These are phyloP conservation scores for Oxygymnocypris stewartii DNA, from an alignment of 2,113 vertebrate species.

Conservation along the genomic window DNA sequence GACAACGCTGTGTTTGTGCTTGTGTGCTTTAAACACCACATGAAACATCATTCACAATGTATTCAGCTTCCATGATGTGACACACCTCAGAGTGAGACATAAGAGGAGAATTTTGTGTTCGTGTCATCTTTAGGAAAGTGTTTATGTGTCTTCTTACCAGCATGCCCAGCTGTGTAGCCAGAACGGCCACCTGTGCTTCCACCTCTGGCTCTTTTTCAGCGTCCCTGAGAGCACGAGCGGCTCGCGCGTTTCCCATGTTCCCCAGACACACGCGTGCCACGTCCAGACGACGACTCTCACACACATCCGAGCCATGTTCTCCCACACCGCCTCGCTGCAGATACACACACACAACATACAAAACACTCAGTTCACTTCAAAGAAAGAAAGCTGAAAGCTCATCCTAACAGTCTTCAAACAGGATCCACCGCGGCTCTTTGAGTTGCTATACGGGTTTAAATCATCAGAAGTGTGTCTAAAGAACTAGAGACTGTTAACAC, in stretches of 20 bases:
- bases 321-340: conserved; percentile 88
- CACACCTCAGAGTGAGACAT: not conserved
- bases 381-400: too few relatives aligned
- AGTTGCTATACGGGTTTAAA: too few relatives aligned
- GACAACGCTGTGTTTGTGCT: not conserved
- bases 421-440: too few relatives aligned
- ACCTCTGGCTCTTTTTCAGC: conserved; percentile 83
- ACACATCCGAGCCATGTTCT: conserved; percentile 97
- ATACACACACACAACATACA: conserved; percentile 20
- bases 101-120: not conserved
- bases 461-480: too few relatives aligned
- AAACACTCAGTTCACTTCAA: not conserved
- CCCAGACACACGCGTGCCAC: conserved; percentile 93
- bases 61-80: not conserved
- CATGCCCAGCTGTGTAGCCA: conserved; percentile 94
- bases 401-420: too few relatives aligned
- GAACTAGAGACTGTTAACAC: too few relatives aligned
- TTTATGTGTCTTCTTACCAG: conserved; percentile 79
- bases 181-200: conserved; percentile 85
- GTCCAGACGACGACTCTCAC: conserved; percentile 90
- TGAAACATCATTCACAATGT: not conserved
- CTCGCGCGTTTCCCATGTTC: conserved; percentile 93
- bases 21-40: conserved; percentile 3
- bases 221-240: conserved; percentile 86
- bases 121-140: not conserved